A percentile compares a stretch with the other conserved stretches of the same genome.
phyloP scores from a whole-genome alignment of 2,113 vertebrate genomes.

The Abramis brama region DNA sequence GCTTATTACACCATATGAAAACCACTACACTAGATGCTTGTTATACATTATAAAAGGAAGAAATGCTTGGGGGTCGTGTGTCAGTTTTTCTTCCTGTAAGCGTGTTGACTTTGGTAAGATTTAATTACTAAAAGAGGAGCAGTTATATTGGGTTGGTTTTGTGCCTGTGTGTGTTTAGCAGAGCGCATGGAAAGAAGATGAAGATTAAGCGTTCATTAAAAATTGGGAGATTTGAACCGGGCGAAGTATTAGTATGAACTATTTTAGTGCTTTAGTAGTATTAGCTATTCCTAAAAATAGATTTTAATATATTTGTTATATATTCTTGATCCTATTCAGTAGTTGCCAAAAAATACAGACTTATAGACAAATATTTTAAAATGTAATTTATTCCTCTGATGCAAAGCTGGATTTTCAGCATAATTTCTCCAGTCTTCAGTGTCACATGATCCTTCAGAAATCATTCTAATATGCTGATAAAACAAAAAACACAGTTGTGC shows the following conservation, averaged over 20 bases:
- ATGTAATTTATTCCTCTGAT: no score
- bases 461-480: no score
- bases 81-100: constrained; percentile 14
- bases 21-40: not conserved
- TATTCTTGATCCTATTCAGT: not conserved
- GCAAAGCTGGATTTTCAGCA: no score
- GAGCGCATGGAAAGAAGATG: not conserved
- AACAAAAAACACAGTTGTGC: no score
- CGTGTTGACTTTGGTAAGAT: not conserved
- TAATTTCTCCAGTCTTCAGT: no score
- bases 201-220: not conserved
- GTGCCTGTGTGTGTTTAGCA: not conserved
- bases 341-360: not conserved
- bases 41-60: constrained; percentile 5
- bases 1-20: not conserved
- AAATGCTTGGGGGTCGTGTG: constrained; percentile 3
- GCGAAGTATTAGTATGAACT: not conserved
- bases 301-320: not conserved
- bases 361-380: no score
- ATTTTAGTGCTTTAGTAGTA: not conserved
- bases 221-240: not conserved
- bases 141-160: not conserved
- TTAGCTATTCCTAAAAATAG: not conserved
- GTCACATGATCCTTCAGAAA: no score
- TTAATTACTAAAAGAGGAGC: not conserved